Conservation (phyloP, 2,888 invertebrate genomes). For the Diplolepis rosae region DNA sequence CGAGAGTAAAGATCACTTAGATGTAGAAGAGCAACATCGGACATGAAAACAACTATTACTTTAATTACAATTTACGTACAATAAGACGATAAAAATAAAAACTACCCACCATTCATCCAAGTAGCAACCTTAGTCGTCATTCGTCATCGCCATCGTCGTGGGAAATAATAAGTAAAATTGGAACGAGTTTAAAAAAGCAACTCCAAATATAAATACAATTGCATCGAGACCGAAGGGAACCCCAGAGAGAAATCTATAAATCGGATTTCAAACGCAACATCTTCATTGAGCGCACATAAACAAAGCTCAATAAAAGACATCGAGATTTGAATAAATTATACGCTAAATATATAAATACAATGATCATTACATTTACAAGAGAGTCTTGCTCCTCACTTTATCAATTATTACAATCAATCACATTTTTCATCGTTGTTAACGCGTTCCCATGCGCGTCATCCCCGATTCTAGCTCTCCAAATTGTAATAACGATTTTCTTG, state of each 20-base stretch:
- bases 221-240: neutral
- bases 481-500: neutral
- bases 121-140: slow-evolving; percentile 17
- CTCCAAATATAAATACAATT: neutral
- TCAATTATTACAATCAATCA: slow-evolving; percentile 8
- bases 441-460: neutral
- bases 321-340: slow-evolving; percentile 52
- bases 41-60: slow-evolving; percentile 14
- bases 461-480: neutral
- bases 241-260: neutral
- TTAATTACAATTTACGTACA: slow-evolving; percentile 14
- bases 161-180: neutral
- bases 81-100: slow-evolving; percentile 13
- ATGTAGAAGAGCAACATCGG: slow-evolving; percentile 20
- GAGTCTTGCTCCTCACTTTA: slow-evolving; percentile 6
- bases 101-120: slow-evolving; percentile 10
- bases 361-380: slow-evolving; percentile 33
- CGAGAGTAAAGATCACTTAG: slow-evolving; percentile 13
- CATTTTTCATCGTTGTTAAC: neutral
- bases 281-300: too few relatives aligned
- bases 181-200: neutral
- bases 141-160: slow-evolving; percentile 9
- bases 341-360: slow-evolving; percentile 60
- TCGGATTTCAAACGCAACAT: neutral
- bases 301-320: neutral